Evolutionary conservation across 2,797 vertebrate genomes (phyloP).

Genomic region (Ataeniobius toweri): DNA sequence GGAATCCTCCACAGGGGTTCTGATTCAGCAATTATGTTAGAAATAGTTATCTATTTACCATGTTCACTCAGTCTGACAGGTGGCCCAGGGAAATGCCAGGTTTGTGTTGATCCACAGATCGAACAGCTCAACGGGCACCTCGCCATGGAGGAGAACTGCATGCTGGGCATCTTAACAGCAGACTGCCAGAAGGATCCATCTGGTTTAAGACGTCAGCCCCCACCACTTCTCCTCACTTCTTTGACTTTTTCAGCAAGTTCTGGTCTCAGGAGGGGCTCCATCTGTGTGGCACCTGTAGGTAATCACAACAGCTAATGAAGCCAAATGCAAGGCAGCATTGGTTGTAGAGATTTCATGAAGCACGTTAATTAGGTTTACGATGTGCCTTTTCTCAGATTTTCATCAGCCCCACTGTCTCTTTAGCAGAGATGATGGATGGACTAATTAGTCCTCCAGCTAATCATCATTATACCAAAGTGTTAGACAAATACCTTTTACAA

Average conservation of each 20-base stretch:
- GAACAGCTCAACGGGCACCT: constrained; percentile 48
- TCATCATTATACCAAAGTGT: not conserved
- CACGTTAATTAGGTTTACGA: constrained; percentile 8
- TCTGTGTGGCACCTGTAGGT: constrained; percentile 73
- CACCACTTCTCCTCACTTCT: constrained; percentile 31
- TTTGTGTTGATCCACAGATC: constrained; percentile 49
- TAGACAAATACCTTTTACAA: constrained; percentile 21
- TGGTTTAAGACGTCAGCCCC: constrained; percentile 61
- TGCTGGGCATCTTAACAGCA: constrained; percentile 54
- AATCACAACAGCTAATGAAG: constrained; percentile 43
- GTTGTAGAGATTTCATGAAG: constrained; percentile 22
- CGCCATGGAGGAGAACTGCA: constrained; percentile 48
- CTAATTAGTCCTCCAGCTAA: constrained; percentile 31
- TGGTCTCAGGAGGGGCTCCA: constrained; percentile 46
- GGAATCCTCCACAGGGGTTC: constrained; percentile 20
- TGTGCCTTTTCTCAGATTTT: constrained; percentile 18
- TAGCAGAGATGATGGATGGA: constrained; percentile 48
- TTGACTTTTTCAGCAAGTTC: constrained; percentile 66
- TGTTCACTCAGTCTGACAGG: constrained; percentile 42
- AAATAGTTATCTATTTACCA: constrained; percentile 26
- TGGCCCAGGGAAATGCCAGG: constrained; percentile 41
- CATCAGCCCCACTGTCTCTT: constrained; percentile 12
- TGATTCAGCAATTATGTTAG: constrained; percentile 27
- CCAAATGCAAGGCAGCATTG: constrained; percentile 37
- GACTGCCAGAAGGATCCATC: constrained; percentile 55